A percentile compares a stretch with the other conserved stretches of the same genome.
Evolutionary conservation across 1,140 invertebrate genomes (phyloP).

Genomic region (Plutomurus gul): DNA sequence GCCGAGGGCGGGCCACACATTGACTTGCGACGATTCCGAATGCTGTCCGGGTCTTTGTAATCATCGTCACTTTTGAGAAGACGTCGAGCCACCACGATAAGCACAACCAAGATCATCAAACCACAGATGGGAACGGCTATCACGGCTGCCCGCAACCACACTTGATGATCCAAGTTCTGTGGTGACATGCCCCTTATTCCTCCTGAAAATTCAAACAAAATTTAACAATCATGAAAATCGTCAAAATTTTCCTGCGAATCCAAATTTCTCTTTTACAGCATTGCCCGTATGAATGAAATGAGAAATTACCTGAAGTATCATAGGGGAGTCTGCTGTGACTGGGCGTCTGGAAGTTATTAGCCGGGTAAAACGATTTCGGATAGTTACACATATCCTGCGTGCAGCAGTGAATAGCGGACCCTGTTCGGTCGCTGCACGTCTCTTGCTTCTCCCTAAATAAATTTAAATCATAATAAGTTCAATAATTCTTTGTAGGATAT

Average conservation of each 20-base stretch:
- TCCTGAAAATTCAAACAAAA: not conserved
- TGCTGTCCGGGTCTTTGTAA: constrained; percentile 36
- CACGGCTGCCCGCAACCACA: constrained; percentile 48
- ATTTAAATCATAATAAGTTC: not conserved
- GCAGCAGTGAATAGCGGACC: constrained; percentile 40
- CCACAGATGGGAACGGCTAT: constrained; percentile 51
- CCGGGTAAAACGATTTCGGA: constrained; percentile 50
- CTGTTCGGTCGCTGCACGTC: constrained; percentile 35
- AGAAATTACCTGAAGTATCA: constrained; percentile 35
- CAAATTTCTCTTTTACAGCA: no score
- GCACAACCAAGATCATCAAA: constrained; percentile 45
- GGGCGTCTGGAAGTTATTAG: constrained; percentile 8
- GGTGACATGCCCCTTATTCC: constrained; percentile 33
- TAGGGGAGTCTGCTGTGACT: constrained; percentile 35
- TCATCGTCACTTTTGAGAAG: constrained; percentile 45
- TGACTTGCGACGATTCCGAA: constrained; percentile 2
- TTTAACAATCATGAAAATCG: no score
- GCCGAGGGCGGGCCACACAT: not conserved
- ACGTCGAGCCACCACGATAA: constrained; percentile 44
- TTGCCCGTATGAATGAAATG: not conserved
- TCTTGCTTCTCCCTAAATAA: constrained; percentile 43
- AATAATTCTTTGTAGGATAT: not conserved
- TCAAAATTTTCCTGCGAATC: no score
- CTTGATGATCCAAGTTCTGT: constrained; percentile 45
- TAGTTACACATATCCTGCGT: constrained; percentile 51